phyloP scores from a whole-genome alignment of 2,113 vertebrate genomes.

The Thermophis baileyi region DNA sequence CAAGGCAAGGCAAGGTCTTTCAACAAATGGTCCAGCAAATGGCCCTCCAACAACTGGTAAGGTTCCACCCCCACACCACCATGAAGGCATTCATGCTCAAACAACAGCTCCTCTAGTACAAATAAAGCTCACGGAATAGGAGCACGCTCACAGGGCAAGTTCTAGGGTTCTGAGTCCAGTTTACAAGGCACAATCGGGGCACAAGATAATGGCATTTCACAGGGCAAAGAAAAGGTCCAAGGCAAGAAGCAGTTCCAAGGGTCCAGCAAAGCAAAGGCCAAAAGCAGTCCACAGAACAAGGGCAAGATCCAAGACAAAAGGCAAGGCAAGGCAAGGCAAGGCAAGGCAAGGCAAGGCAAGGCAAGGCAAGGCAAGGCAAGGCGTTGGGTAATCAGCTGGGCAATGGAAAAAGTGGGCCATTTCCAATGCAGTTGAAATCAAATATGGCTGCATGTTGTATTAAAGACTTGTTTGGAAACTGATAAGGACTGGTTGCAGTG shows the following conservation, averaged over 20 bases:
- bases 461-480: too few relatives aligned
- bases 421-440: too few relatives aligned
- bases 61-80: background rate
- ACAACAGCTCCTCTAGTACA: background rate
- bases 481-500: too few relatives aligned
- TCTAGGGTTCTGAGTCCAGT: background rate
- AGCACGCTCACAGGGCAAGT: background rate
- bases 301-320: too few relatives aligned
- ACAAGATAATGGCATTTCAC: background rate
- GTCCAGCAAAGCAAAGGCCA: background rate
- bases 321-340: background rate
- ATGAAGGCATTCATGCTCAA: background rate
- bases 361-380: too few relatives aligned
- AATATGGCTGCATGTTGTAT: too few relatives aligned
- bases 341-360: too few relatives aligned
- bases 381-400: too few relatives aligned
- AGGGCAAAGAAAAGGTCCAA: background rate
- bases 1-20: too few relatives aligned
- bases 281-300: background rate
- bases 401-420: too few relatives aligned
- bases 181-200: background rate
- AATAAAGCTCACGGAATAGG: background rate
- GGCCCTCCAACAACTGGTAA: background rate
- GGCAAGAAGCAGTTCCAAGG: too few relatives aligned
- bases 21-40: background rate